Evolutionary conservation across 2,797 vertebrate species (phyloP).

Genomic region (Ctenochaetus hawaiiensis): DNA sequence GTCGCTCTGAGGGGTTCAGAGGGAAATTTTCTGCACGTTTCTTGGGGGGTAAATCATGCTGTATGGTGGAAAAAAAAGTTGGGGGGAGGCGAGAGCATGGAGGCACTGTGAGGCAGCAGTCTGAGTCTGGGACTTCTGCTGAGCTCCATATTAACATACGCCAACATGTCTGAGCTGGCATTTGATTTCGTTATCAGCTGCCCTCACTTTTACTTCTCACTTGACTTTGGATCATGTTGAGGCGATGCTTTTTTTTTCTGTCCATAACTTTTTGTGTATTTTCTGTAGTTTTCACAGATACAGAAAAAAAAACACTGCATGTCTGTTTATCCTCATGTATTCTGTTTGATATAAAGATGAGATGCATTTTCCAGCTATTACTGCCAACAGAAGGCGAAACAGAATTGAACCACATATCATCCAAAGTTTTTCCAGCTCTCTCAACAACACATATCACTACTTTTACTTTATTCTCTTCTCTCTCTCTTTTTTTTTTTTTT

Average conservation of each 20-base stretch:
- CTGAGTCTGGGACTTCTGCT: slow-evolving; percentile 55
- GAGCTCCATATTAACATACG: slow-evolving; percentile 53
- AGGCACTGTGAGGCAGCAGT: slow-evolving; percentile 32
- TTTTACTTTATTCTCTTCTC: not conserved
- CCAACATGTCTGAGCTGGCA: slow-evolving; percentile 39
- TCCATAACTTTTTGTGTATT: not conserved
- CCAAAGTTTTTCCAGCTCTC: not conserved
- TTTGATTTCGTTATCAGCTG: slow-evolving; percentile 47
- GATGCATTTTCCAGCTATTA: slow-evolving; percentile 14
- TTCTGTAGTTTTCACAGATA: not conserved
- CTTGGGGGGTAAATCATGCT: slow-evolving; percentile 70
- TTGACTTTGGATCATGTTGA: slow-evolving; percentile 29
- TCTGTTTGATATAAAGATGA: slow-evolving; percentile 37
- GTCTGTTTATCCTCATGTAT: slow-evolving; percentile 4
- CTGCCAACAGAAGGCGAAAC: slow-evolving; percentile 27
- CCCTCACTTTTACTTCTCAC: slow-evolving; percentile 29
- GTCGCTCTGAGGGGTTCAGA: slow-evolving; percentile 71
- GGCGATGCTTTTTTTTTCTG: not conserved
- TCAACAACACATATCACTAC: slow-evolving; percentile 5
- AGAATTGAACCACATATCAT: slow-evolving; percentile 19
- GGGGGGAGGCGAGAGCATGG: slow-evolving; percentile 14
- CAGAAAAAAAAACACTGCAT: not conserved
- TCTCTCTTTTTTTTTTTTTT: slow-evolving; percentile 8
- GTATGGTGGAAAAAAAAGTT: slow-evolving; percentile 31
- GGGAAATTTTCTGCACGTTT: slow-evolving; percentile 68